Base-by-base conservation (phyloP, 2,797 vertebrate species). In the Poecilia gillii region DNA sequence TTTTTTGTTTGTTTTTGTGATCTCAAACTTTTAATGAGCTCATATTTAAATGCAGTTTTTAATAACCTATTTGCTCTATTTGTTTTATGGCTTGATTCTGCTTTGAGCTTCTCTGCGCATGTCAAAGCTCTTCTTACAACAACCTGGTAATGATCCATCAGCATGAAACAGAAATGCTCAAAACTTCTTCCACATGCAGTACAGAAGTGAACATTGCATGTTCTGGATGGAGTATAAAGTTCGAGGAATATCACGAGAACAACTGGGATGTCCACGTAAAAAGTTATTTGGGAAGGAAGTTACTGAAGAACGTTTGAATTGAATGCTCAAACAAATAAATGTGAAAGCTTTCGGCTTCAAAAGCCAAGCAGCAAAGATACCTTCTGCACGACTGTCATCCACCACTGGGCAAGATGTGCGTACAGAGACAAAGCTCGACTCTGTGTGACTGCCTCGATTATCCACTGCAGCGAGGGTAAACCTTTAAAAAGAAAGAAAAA, bases 321-420 rank as follows among this genome's bases (percentile, higher is more conserved):
- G 16, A 45, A 72, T 70, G 9, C n/a, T 20, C 1, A 76, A 75
- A 55, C 45, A 55, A 53, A 36, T 2, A 55, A 53, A 36, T 2
- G 45, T 20, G 11, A 75, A 47, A 9, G 28, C 6, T 39, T 39
- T 41, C 4, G 1, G 4, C 64, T 39, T 45, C 1, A 28, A 70
- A 57, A 75, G 33, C 36, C 23, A 51, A 46, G 28, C 68, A 12
- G 55, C 28, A 18, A 33, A n/a, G 84, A 53, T 95, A 99, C 98
- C 98, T 97, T 99, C 98, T 79, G 98, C 98, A 84, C 97, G 97
- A 87, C 96, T 97, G 94, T 99, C 98, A 0, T 99, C 98, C 72
- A 99, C 97, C 91, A 99, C 95, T 0, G 98, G 97, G 91, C 98
- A 99, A 23, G 98, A 98, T 0, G 98, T 99, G 75, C 97, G 95